Base-by-base conservation (phyloP, 1,140 invertebrate genomes). In the Plodia interpunctella region DNA sequence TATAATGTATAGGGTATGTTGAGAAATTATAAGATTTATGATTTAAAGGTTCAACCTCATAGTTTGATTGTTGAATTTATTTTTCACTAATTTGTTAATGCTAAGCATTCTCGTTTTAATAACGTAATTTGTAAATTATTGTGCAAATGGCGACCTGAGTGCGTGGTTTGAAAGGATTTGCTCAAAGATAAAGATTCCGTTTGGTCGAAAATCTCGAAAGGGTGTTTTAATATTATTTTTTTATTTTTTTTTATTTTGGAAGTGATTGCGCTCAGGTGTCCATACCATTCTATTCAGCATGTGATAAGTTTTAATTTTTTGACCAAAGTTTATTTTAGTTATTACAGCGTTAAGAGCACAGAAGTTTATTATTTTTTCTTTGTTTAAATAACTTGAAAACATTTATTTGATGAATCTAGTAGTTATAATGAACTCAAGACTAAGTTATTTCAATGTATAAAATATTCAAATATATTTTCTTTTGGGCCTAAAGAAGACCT, bases 281-380 rank as follows among this genome's bases (percentile, higher is more conserved):
- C 38, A 15, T 44, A 44, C n/a, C 52, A 57, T 61, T 58, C 38
- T 59, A 55, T 57, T 62, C 25, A 56, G 55, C 57, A 51, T 75
- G 76, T 80, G 73, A 83, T 83, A 81, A 73, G 62, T 68, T 63
- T n/a, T 76, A 75, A 5, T 72, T 65, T 66, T 75, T 80, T 79
- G 60, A 74, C 80, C 80, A 86, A 83, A 86, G 80, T 86, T 80
- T 83, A 80, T 80, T 79, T 86, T 76, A 81, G 73, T 79, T 79
- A 55, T 74, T 78, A 72, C 62, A 65, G 62, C 62, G 74, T 73
- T 80, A 56, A 72, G 62, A 82, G 77, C 83, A 70, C 64, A 75
- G 70, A 15, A 44, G n/a, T 3, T 44, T 15, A 4, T 44, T n/a
- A n/a, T n/a, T n/a, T 15, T 15, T 44, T 44, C 38, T 44, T 44